Conservation (phyloP, 2,888 invertebrate species). For the Sipunculus nudus region DNA sequence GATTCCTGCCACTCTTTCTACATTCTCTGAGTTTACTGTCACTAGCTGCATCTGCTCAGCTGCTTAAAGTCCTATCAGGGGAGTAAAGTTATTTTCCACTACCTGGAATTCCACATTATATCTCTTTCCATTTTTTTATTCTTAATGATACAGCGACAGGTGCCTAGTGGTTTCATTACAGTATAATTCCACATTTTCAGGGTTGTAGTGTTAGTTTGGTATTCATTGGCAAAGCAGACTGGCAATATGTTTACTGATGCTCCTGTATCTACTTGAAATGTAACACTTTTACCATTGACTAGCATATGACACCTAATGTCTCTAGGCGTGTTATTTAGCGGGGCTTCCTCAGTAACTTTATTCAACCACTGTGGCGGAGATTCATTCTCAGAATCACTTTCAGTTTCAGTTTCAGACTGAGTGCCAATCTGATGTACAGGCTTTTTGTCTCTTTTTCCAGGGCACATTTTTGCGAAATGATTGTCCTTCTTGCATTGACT, state of each 20-base stretch:
- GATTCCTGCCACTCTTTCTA: constrained; percentile 1
- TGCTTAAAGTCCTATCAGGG: constrained; percentile 11
- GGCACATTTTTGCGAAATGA: constrained; percentile 4
- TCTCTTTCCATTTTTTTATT: constrained; percentile 16
- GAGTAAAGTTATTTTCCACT: constrained; percentile 9
- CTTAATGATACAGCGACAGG: neutral
- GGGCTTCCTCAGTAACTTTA: too few species aligned
- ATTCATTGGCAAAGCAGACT: neutral
- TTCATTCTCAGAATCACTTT: too few species aligned
- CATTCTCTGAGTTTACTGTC: constrained; percentile 15
- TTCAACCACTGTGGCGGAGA: too few species aligned
- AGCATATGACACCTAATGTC: constrained; percentile 8
- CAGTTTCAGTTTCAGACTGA: too few species aligned
- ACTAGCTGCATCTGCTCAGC: constrained; percentile 15
- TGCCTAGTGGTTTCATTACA: neutral
- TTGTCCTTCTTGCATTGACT: constrained; percentile 3
- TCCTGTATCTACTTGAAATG: constrained; percentile 26
- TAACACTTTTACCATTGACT: neutral
- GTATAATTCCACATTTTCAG: constrained; percentile 11
- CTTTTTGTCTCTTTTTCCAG: neutral
- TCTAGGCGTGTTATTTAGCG: too few species aligned
- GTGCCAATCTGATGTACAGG: too few species aligned
- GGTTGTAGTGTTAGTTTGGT: neutral
- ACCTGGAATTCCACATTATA: constrained; percentile 25
- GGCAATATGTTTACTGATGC: constrained; percentile 20